A percentile compares a stretch with the other conserved stretches of the same genome.
Evolutionary conservation across 2,113 vertebrate species (phyloP).

Genomic region (Petrocephalus microphthalmus): DNA sequence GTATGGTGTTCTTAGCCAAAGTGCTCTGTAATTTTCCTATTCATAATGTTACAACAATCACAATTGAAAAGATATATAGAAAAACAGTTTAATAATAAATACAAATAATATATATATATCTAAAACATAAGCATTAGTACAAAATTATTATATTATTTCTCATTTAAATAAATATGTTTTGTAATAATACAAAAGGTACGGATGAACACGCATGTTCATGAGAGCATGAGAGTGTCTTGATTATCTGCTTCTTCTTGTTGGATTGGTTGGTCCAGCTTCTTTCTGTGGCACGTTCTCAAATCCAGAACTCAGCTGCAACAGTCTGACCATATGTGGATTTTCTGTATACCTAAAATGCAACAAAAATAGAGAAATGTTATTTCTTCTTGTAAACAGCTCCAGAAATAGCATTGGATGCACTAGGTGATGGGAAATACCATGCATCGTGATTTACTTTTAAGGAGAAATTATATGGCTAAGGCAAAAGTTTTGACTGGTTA

Average conservation of each 20-base stretch:
- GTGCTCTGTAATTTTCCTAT: not conserved
- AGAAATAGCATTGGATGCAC: not conserved
- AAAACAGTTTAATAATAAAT: conserved; percentile 54
- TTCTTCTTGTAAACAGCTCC: not conserved
- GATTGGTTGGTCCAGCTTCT: not conserved
- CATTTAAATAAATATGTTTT: conserved; percentile 47
- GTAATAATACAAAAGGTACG: conserved; percentile 45
- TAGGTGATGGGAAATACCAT: not conserved
- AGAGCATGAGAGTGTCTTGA: not conserved
- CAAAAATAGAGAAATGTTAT: not conserved
- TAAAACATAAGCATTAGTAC: conserved; percentile 46
- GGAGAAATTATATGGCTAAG: not conserved
- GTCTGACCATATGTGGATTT: conserved; percentile 52
- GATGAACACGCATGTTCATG: not conserved
- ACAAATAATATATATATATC: conserved; percentile 54
- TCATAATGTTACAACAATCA: not conserved
- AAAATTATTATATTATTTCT: conserved; percentile 56
- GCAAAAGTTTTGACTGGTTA: not conserved
- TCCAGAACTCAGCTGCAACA: conserved; percentile 54
- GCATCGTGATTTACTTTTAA: not conserved
- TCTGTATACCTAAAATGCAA: conserved; percentile 51
- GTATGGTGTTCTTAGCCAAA: not conserved
- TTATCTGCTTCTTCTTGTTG: conserved; percentile 28
- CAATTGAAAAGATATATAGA: conserved; percentile 42
- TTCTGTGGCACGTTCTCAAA: conserved; percentile 32